Base-by-base conservation (phyloP, 1,140 invertebrate species). In the Microplitis demolitor region DNA sequence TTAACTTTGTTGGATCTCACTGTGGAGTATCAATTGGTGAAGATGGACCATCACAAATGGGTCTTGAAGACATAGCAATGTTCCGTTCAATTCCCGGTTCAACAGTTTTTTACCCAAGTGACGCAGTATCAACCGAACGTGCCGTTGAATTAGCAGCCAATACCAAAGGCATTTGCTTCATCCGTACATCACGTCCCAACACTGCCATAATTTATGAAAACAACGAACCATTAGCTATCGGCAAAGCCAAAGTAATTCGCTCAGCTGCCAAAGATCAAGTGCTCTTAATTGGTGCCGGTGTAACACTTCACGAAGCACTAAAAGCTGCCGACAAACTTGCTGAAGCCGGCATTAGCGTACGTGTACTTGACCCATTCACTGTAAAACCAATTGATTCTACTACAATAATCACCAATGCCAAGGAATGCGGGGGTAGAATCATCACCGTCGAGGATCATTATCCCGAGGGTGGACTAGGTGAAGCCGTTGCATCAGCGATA, bases 21-120 rank as follows among this genome's bases (percentile, higher is more conserved):
- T 97, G 95, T 85, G 98, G 98, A 69, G 92, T 99, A 34, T 98
- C 96, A 77, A 96, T 96, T 82, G 96, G 97, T 63, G 97, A 98
- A 87, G 98, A 99, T 89, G 98, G 98, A 4, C 98, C 98, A n/a
- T 98, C 96, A 63, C 98, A 99, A 89, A 99, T 99, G 98, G 98
- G 96, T 56, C 88, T 99, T 0, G 98, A 99, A 88, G 98, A 99
- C 87, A 87, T 99, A 51, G 95, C 97, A 0, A 91, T 99, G 90
- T 99, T 99, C 91, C 91, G 98, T 66, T 85, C 93, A 9, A 92
- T 99, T 76, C 97, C 98, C 50, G 93, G 93, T 56, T 91, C 93
- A 71, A 98, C 97, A 3, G 93, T 99, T 0, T 99, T 99, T 88
- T 99, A 99, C 85, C 98, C 98, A 13, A 91, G 91, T 74, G 98